Evolutionary conservation across 2,888 invertebrate species (phyloP).

Genomic region (Pristionchus fissidentatus): DNA sequence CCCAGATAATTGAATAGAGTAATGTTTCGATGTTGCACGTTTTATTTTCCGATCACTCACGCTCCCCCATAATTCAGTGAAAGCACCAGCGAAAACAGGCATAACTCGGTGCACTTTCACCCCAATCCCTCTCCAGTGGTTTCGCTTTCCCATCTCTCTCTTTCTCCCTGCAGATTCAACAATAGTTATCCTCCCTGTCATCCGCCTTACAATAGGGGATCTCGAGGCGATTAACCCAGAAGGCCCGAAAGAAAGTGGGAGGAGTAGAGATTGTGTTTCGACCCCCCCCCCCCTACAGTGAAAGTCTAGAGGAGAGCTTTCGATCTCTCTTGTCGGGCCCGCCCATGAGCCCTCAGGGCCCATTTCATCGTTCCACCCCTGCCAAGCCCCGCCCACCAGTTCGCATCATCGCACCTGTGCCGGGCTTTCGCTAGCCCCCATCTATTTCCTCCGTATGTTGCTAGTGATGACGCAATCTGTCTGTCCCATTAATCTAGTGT

Average conservation of each 20-base stretch:
- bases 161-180: too few species aligned
- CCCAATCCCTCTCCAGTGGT: neutral
- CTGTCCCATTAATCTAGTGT: neutral
- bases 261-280: conserved; percentile 19
- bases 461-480: neutral
- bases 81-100: too few species aligned
- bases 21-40: too few species aligned
- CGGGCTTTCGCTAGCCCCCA: neutral
- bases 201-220: conserved; percentile 3
- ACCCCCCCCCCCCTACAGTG: conserved; percentile 9
- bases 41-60: too few species aligned
- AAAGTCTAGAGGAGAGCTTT: too few species aligned
- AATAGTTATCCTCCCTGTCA: conserved; percentile 6
- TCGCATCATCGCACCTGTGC: neutral
- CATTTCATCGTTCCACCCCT: too few species aligned
- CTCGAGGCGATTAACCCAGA: conserved; percentile 41
- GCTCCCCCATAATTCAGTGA: too few species aligned
- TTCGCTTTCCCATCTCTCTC: conserved; percentile 34
- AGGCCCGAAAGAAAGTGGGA: conserved; percentile 14
- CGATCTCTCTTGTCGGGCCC: conserved; percentile 8
- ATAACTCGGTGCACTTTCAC: neutral
- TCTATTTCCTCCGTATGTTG: neutral
- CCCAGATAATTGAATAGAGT: too few species aligned
- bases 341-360: too few species aligned
- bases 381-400: neutral